Evolutionary conservation across 1,140 invertebrate genomes (phyloP), one percentile per base, ranked within the genome.

Genomic region (Bombus pyrosoma): DNA sequence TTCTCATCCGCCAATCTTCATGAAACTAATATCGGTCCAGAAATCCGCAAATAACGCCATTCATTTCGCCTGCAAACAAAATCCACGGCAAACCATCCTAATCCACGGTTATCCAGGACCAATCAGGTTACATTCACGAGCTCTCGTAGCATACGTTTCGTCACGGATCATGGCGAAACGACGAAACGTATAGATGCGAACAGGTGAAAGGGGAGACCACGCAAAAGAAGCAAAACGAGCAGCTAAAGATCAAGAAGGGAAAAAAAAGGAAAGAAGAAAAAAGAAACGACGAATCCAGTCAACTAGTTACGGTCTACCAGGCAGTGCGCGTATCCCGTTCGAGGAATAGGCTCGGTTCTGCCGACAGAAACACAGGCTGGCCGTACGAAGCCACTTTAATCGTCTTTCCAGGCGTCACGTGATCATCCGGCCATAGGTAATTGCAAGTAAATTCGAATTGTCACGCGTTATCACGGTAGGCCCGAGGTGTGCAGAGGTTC

Each of bases 401-500:
- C 89, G 86, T 73, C 86, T 86, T 86, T 86, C 89, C 69, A 87
- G 64, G 66, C 80, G 86, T 91, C 90, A 89, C 88, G 88, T 91
- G 90, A 90, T 86, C 86, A 74, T 83, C 80, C 81, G 85, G 59
- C 86, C 87, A 87, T 80, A 86, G 86, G 91, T 92, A 90, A 93
- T 93, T 92, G 92, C 91, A 87, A 92, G 91, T 89, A 92, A 93
- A 93, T 93, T 91, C 92, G 90, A 89, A 92, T 92, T 92, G 92
- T 93, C 92, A 93, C 92, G 92, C 92, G 88, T 91, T 92, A 93
- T 92, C 92, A 92, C 87, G 90, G 88, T 85, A 72, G 81, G 85
- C 77, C 32, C 64, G 81, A 87, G 88, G 73, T 62, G 64, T 59
- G 22, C 86, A 81, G 83, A 39, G 86, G 77, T 66, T 87, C 89